phyloP scores from a whole-genome alignment of 2,113 vertebrate genomes.

The Megaptera novaeangliae region DNA sequence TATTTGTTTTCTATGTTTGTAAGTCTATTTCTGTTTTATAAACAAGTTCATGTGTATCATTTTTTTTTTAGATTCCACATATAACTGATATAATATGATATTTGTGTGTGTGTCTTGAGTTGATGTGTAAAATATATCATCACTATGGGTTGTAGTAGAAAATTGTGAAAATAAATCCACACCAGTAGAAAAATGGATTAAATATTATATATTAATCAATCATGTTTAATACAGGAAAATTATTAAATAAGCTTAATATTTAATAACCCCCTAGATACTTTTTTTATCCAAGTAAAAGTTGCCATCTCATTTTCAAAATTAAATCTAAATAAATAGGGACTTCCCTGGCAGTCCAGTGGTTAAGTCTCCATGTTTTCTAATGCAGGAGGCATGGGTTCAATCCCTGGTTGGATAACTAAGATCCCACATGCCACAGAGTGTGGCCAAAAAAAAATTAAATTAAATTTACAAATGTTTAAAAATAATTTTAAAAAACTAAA shows the following conservation, averaged over 20 bases:
- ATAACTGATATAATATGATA: neutral
- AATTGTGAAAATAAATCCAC: neutral
- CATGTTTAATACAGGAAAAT: neutral
- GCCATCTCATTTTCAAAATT: neutral
- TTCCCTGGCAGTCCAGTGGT: too few relatives aligned
- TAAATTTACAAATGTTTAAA: too few relatives aligned
- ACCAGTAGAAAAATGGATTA: neutral
- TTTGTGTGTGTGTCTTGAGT: neutral
- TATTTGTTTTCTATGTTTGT: neutral
- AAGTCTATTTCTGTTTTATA: neutral
- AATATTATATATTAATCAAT: neutral
- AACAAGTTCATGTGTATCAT: neutral
- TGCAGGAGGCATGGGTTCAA: too few relatives aligned
- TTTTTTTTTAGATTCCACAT: neutral
- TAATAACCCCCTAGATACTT: neutral
- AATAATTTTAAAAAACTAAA: neutral
- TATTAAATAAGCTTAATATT: neutral
- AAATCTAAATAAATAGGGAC: neutral
- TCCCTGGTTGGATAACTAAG: too few relatives aligned
- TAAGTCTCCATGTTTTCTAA: too few relatives aligned
- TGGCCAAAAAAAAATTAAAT: too few relatives aligned
- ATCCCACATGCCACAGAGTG: too few relatives aligned
- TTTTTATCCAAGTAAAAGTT: neutral
- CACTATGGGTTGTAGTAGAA: neutral
- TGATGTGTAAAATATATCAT: neutral